Evolutionary conservation across 2,797 vertebrate species (phyloP), one percentile per base, ranked within the genome.

Genomic region (Sebastes steindachneri): DNA sequence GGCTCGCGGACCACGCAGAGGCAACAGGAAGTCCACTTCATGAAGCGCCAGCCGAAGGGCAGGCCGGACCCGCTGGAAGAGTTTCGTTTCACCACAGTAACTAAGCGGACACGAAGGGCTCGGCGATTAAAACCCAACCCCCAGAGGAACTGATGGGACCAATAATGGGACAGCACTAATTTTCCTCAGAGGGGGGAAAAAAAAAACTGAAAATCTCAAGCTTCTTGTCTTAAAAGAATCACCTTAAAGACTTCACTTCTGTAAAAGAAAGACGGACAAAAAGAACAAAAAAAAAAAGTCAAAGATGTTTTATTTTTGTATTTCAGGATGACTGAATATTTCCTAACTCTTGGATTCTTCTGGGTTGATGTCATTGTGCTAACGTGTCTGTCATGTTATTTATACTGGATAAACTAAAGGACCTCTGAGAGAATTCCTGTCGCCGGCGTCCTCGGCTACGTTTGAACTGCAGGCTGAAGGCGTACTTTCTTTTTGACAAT

Each of bases 271-370:
- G 89, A 93, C 84, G 68, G 86, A 84, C 73, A 74, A 90, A 94
- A 76, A 72, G 85, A 88, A 89, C 79, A 90, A 92, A 78, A 79
- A 89, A 91, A 45, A 45, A 89, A 85, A 84, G 88, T 92, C 91
- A 95, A 95, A 96, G 94, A 96, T 93, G 91, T 95, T 96, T 93
- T 96, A 96, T 96, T 96, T 96, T 96, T 96, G 91, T 96, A 96
- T 96, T 94, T 94, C 92, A 91, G 93, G 90, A 94, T 79, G 89
- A 92, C 89, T 90, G 92, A 94, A 88, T 90, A 89, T 94, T 92
- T 94, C 91, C 87, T 80, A 91, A 88, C 89, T 95, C 85, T 92
- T 90, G 93, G 94, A 94, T 94, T 93, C 92, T 91, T 93, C 90
- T 91, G 94, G 94, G 93, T 94, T 89, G 92, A 91, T 92, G 86